These are phyloP conservation scores for Drosophila rhopaloa DNA, from an alignment of 1,140 invertebrate species.

Conservation along the genomic window DNA sequence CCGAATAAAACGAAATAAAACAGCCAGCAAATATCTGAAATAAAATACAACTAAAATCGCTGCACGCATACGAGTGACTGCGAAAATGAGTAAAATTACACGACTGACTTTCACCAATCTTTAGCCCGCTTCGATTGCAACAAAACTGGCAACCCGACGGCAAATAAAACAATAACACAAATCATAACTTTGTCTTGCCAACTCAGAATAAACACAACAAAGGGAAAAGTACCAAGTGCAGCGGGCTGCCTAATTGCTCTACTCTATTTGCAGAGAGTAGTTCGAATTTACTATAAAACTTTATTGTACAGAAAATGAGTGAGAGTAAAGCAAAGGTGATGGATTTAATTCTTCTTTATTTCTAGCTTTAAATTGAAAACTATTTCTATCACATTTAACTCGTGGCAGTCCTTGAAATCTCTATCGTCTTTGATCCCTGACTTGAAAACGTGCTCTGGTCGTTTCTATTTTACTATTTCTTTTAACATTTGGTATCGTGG, in stretches of 20 bases:
- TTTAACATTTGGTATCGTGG: not conserved
- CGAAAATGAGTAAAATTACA: slow-evolving; percentile 33
- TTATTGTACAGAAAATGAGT: not conserved
- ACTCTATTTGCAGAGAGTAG: not conserved
- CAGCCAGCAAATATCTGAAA: slow-evolving; percentile 22
- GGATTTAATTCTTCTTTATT: too few relatives aligned
- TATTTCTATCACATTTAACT: not conserved
- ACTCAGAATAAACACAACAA: slow-evolving; percentile 20
- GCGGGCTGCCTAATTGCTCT: slow-evolving; percentile 23
- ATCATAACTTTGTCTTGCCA: slow-evolving; percentile 28
- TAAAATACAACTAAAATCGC: slow-evolving; percentile 60
- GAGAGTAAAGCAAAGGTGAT: not conserved
- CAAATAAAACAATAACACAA: slow-evolving; percentile 39
- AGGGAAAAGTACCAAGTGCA: slow-evolving; percentile 8
- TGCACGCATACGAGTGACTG: slow-evolving; percentile 60
- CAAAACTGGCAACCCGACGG: slow-evolving; percentile 13
- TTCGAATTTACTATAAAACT: not conserved
- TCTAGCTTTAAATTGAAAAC: not conserved
- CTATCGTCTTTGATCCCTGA: slow-evolving; percentile 13
- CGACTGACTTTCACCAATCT: slow-evolving; percentile 72
- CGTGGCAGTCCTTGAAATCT: not conserved
- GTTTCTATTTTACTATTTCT: not conserved
- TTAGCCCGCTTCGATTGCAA: slow-evolving; percentile 54
- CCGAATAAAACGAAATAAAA: slow-evolving; percentile 3
- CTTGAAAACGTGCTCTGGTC: not conserved